phyloP scores from a whole-genome alignment of 1,140 invertebrate genomes.

The Drosophila sulfurigaster region DNA sequence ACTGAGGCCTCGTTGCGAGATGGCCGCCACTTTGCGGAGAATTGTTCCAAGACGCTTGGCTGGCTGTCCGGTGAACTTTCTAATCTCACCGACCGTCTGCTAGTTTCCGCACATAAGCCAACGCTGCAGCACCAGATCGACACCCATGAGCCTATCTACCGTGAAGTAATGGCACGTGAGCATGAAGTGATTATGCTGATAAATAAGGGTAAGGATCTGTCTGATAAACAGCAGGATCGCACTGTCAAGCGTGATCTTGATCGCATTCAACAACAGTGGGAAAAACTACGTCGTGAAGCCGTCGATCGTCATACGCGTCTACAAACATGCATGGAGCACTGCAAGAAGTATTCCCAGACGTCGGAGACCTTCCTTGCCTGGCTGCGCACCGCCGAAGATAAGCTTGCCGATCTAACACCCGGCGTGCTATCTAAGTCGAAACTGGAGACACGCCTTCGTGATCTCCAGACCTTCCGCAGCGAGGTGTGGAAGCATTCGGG shows the following conservation, averaged over 20 bases:
- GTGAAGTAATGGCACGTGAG: constrained; percentile 94
- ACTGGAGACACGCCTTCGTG: constrained; percentile 95
- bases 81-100: constrained; percentile 90
- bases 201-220: constrained; percentile 94
- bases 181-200: constrained; percentile 97
- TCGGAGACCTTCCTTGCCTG: constrained; percentile 95
- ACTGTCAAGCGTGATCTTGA: constrained; percentile 91
- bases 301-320: constrained; percentile 93
- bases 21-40: constrained; percentile 93
- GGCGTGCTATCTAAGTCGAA: constrained; percentile 93
- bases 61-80: constrained; percentile 94
- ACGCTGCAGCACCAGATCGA: constrained; percentile 94
- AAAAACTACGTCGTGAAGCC: constrained; percentile 93
- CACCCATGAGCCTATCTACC: constrained; percentile 94
- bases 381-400: constrained; percentile 94
- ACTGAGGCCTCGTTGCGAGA: constrained; percentile 94
- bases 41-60: constrained; percentile 93
- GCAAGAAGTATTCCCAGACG: constrained; percentile 94
- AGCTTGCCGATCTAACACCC: constrained; percentile 91
- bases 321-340: constrained; percentile 96
- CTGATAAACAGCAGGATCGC: constrained; percentile 87
- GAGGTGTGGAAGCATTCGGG: constrained; percentile 96
- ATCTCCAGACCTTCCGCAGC: constrained; percentile 95
- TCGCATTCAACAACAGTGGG: constrained; percentile 95
- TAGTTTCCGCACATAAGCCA: constrained; percentile 94